Conservation (phyloP, 2,888 invertebrate genomes). For the Phaonia tiefii region DNA sequence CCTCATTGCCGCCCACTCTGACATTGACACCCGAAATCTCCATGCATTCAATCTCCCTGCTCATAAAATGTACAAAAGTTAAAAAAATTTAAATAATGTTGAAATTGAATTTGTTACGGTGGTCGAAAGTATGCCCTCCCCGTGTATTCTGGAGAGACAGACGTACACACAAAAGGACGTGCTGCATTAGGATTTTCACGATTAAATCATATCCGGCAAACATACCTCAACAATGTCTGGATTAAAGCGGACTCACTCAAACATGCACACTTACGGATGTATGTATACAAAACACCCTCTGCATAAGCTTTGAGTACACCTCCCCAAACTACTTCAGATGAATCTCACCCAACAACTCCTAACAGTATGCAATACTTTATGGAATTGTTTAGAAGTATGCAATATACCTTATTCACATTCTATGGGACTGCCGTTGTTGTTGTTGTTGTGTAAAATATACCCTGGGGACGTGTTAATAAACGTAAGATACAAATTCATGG, state of each 20-base stretch:
- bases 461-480: slow-evolving; percentile 77
- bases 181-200: slow-evolving; percentile 20
- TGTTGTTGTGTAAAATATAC: slow-evolving; percentile 61
- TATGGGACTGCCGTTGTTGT: slow-evolving; percentile 15
- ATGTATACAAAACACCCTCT: not conserved
- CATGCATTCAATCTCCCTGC: too few relatives aligned
- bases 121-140: slow-evolving; percentile 66
- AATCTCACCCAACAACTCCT: slow-evolving; percentile 24
- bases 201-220: slow-evolving; percentile 50
- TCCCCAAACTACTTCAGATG: not conserved
- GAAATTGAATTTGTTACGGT: slow-evolving; percentile 77
- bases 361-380: slow-evolving; percentile 18
- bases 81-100: slow-evolving; percentile 68
- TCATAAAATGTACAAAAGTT: slow-evolving; percentile 11
- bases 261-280: not conserved
- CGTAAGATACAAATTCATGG: slow-evolving; percentile 52
- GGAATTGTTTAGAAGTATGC: not conserved
- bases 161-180: slow-evolving; percentile 19
- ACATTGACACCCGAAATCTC: too few relatives aligned
- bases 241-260: slow-evolving; percentile 14
- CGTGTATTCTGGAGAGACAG: slow-evolving; percentile 10
- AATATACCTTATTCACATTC: not conserved
- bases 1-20: too few relatives aligned
- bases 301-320: not conserved
- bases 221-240: slow-evolving; percentile 38